These are phyloP conservation scores for Formica exsecta DNA, from an alignment of 1,140 invertebrate species.

Conservation along the genomic window DNA sequence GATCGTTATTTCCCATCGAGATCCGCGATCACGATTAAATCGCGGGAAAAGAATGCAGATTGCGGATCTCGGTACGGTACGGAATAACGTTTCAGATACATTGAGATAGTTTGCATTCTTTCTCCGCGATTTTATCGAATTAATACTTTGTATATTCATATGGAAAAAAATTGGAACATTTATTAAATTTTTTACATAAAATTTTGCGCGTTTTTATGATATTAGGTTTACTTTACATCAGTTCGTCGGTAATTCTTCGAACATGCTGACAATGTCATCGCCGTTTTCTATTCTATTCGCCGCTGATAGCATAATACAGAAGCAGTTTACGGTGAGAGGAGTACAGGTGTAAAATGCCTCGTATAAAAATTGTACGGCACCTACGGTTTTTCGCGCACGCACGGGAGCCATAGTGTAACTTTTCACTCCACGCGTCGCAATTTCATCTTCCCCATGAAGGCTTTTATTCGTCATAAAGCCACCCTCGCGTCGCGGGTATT, in stretches of 20 bases:
- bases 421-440: conserved; percentile 71
- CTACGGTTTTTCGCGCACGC: conserved; percentile 32
- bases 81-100: background rate
- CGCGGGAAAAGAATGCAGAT: background rate
- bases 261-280: background rate
- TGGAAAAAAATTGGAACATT: background rate
- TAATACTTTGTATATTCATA: background rate
- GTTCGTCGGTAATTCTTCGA: background rate
- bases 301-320: conserved; percentile 38
- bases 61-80: background rate
- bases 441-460: conserved; percentile 61
- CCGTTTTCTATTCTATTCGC: conserved; percentile 2
- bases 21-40: conserved; percentile 24
- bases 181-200: background rate
- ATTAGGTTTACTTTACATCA: background rate
- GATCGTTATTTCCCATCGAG: conserved; percentile 5
- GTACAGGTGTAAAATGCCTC: conserved; percentile 67
- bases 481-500: conserved; percentile 65
- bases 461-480: conserved; percentile 74
- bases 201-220: background rate
- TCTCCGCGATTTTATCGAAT: conserved; percentile 1
- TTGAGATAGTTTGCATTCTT: background rate
- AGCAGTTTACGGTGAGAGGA: conserved; percentile 67
- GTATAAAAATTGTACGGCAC: conserved; percentile 69
- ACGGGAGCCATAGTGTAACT: conserved; percentile 63